phyloP scores from a whole-genome alignment of 1,140 invertebrate genomes.

The Trichoplusia ni region DNA sequence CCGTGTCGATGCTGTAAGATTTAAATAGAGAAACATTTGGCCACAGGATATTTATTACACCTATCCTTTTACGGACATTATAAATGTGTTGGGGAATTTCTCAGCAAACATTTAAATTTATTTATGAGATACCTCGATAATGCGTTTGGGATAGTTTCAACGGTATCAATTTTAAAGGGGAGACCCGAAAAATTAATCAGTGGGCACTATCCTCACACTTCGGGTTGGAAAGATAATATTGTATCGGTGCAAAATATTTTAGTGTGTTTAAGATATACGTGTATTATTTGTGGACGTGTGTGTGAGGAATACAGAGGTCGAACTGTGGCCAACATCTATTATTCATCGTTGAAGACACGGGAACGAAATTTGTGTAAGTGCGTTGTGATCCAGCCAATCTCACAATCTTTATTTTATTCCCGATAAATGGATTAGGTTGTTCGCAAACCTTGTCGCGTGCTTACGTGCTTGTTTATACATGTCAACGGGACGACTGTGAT shows the following conservation, averaged over 20 bases:
- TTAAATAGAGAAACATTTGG: background rate
- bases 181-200: slow-evolving; percentile 33
- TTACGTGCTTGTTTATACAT: slow-evolving; percentile 46
- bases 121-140: slow-evolving; percentile 9
- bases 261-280: slow-evolving; percentile 27
- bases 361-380: slow-evolving; percentile 78
- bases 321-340: slow-evolving; percentile 66
- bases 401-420: slow-evolving; percentile 74
- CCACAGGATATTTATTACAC: slow-evolving; percentile 1
- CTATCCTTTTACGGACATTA: slow-evolving; percentile 8
- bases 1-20: background rate
- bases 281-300: background rate
- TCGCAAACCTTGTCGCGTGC: slow-evolving; percentile 64
- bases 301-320: slow-evolving; percentile 37
- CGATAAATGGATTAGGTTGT: slow-evolving; percentile 76
- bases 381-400: slow-evolving; percentile 76
- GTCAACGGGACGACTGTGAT: background rate
- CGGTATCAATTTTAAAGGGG: slow-evolving; percentile 3
- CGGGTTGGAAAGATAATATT: slow-evolving; percentile 29
- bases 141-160: slow-evolving; percentile 10
- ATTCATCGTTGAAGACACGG: slow-evolving; percentile 75
- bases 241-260: slow-evolving; percentile 24
- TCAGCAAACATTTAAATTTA: slow-evolving; percentile 8
- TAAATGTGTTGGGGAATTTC: slow-evolving; percentile 5
- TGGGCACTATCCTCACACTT: slow-evolving; percentile 18